Evolutionary conservation across 2,888 invertebrate genomes (phyloP).

Genomic region (Agapostemon virescens): DNA sequence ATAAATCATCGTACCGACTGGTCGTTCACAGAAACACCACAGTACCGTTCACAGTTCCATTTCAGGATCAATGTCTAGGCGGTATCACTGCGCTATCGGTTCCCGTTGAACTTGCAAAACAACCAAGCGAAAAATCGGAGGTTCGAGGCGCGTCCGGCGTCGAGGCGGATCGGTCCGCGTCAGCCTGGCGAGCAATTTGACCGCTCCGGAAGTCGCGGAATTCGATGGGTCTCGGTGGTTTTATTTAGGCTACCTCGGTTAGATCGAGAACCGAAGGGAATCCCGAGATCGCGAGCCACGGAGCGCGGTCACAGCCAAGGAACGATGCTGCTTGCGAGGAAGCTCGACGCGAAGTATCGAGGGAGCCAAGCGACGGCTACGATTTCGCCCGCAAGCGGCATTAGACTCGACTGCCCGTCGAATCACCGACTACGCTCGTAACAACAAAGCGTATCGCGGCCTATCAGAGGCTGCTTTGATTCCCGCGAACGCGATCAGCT

Average conservation of each 20-base stretch:
- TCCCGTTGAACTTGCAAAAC: neutral
- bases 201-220: conserved; percentile 56
- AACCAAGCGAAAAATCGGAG: neutral
- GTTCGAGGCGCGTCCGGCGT: neutral
- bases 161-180: neutral
- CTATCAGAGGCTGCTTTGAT: conserved; percentile 66
- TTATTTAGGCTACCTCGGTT: conserved; percentile 35
- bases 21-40: conserved; percentile 14
- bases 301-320: conserved; percentile 25
- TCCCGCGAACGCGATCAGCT: conserved; percentile 53
- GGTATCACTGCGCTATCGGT: neutral
- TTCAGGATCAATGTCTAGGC: neutral
- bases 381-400: conserved; percentile 59
- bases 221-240: conserved; percentile 24
- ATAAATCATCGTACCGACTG: conserved; percentile 74
- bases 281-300: conserved; percentile 34
- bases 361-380: conserved; percentile 54
- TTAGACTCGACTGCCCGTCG: conserved; percentile 64
- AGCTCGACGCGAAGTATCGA: conserved; percentile 68
- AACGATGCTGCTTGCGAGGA: conserved; percentile 66
- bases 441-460: conserved; percentile 68
- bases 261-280: conserved; percentile 40
- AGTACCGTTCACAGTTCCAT: conserved; percentile 48
- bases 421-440: conserved; percentile 54
- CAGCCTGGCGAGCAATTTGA: conserved; percentile 32